Evolutionary conservation across 2,113 vertebrate genomes (phyloP).

Genomic region (Sigmodon hispidus): DNA sequence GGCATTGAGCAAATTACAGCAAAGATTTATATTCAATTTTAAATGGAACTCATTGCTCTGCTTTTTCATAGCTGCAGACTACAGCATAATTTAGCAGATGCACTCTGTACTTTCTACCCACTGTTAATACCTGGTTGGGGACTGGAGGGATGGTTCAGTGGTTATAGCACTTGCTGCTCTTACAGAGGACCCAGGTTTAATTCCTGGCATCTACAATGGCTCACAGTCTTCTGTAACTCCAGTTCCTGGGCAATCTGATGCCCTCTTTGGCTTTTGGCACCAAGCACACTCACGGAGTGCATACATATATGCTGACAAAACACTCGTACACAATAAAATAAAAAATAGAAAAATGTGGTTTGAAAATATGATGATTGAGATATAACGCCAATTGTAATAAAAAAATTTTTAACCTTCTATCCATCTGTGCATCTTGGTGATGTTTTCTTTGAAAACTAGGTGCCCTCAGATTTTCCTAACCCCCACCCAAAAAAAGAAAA

Average conservation of each 20-base stretch:
- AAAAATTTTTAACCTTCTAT: neutral
- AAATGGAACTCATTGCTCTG: neutral
- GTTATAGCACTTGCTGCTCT: neutral
- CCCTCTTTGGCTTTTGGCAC: neutral
- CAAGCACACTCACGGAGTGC: neutral
- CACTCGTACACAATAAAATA: neutral
- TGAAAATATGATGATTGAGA: neutral
- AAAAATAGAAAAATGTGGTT: neutral
- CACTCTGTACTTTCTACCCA: neutral
- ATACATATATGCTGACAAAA: neutral
- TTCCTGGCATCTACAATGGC: neutral
- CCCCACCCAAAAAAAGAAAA: too few species aligned
- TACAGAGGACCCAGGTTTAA: neutral
- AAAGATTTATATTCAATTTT: conserved; percentile 23
- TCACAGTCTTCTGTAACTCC: neutral
- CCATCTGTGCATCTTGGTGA: neutral
- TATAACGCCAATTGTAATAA: neutral
- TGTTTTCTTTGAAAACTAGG: conserved; percentile 8
- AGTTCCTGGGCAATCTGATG: neutral
- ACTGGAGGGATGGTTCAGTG: neutral
- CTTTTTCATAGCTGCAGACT: conserved; percentile 28
- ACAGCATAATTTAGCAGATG: neutral
- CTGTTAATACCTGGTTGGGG: neutral
- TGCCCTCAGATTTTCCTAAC: conserved; percentile 7
- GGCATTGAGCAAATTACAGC: neutral